Evolutionary conservation across 2,797 vertebrate genomes (phyloP).

Genomic region (Kryptolebias ocellatus): DNA sequence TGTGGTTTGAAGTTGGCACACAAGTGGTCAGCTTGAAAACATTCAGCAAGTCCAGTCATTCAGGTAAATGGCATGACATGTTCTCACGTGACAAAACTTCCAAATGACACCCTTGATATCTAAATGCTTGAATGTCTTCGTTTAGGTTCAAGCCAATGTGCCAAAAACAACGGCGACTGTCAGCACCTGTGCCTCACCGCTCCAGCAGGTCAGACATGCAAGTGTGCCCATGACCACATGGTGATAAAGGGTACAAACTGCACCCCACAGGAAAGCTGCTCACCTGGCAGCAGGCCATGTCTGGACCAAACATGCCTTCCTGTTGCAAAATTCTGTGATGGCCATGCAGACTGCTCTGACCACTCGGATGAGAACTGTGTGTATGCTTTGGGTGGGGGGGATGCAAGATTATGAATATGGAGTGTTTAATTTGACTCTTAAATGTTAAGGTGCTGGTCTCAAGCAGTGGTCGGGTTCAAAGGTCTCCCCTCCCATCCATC

Average conservation of each 20-base stretch:
- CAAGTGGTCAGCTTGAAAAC: constrained; percentile 85
- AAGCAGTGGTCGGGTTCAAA: constrained; percentile 16
- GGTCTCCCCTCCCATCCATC: background rate
- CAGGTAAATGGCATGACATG: constrained; percentile 73
- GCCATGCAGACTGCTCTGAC: constrained; percentile 81
- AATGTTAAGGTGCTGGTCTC: constrained; percentile 53
- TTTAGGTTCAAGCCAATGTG: constrained; percentile 85
- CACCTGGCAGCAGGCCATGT: constrained; percentile 67
- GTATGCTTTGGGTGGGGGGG: constrained; percentile 10
- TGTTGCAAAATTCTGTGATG: constrained; percentile 82
- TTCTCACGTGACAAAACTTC: background rate
- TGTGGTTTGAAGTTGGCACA: constrained; percentile 86
- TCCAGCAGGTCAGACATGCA: constrained; percentile 83
- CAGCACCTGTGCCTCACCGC: constrained; percentile 88
- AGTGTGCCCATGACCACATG: constrained; percentile 78
- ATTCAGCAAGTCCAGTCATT: constrained; percentile 84
- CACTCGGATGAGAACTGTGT: constrained; percentile 90
- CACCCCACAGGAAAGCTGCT: constrained; percentile 63
- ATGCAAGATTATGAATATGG: too few relatives aligned
- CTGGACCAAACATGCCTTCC: constrained; percentile 80
- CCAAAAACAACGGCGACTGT: constrained; percentile 84
- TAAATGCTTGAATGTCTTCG: background rate
- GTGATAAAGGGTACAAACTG: constrained; percentile 72
- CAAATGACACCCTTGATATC: background rate
- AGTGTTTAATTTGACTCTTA: too few relatives aligned